Conservation (phyloP, 2,888 invertebrate species). For the Eurytoma adleriae region DNA sequence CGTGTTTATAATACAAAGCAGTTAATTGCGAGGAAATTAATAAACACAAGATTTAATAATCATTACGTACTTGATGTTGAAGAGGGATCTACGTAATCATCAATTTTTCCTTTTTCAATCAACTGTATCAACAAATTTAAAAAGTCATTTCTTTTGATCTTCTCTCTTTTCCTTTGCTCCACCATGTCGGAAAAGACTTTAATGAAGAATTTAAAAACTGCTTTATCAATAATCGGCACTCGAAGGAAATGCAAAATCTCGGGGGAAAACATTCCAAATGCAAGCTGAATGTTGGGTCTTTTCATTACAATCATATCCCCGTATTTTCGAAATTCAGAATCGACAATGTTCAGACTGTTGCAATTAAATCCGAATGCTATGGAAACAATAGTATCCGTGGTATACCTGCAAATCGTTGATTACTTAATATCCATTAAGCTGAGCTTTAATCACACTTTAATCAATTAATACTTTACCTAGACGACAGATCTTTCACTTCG, state of each 20-base stretch:
- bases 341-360: conserved; percentile 64
- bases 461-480: conserved; percentile 58
- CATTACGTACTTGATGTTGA: too few relatives aligned
- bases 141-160: conserved; percentile 70
- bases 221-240: conserved; percentile 61
- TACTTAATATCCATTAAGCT: background rate
- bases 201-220: conserved; percentile 69
- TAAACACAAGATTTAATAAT: too few relatives aligned
- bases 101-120: conserved; percentile 67
- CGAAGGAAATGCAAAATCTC: conserved; percentile 62
- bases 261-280: conserved; percentile 62
- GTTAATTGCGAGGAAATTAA: too few relatives aligned
- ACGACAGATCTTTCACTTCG: conserved; percentile 64
- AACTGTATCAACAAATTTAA: conserved; percentile 71
- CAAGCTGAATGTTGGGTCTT: conserved; percentile 41
- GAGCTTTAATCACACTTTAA: background rate
- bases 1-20: too few relatives aligned
- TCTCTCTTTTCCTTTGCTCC: conserved; percentile 65
- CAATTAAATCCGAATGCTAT: conserved; percentile 68
- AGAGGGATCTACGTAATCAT: conserved; percentile 46
- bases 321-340: conserved; percentile 62
- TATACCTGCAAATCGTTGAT: conserved; percentile 58
- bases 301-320: conserved; percentile 61
- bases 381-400: conserved; percentile 67
- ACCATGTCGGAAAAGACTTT: conserved; percentile 70